Evolutionary conservation across 2,113 vertebrate genomes (phyloP), one percentile per base, ranked within the genome.

Genomic region (Corythornis vintsioides): DNA sequence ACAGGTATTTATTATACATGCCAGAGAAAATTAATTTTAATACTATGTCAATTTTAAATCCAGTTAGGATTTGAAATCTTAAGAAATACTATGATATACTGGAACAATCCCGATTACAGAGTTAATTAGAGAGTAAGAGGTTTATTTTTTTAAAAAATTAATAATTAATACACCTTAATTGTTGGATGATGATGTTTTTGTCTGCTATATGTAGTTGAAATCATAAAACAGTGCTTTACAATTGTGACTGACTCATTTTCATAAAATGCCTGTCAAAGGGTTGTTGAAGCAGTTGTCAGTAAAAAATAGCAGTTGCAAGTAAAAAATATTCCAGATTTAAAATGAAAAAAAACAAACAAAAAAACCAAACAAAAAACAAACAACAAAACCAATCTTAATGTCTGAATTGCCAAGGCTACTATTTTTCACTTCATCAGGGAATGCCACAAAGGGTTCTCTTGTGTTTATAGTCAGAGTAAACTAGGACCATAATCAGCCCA

Each of bases 401-500:
- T 53, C 40, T 66, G 67, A 74, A 31, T 67, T 81, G 31, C 50
- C 21, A 90, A 75, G 13, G 35, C 28, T 89, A 83, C 67, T 87
- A 14, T 31, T 88, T 90, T 79, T 91, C 29, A 40, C n/a, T 91
- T 63, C 47, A 59, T 61, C 24, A 65, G 14, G 29, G 38, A 82
- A 90, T 83, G 24, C 5, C 42, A 89, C n/a, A 61, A 86, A 91
- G 40, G 90, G 21, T 56, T 69, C 40, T 76, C 52, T 92, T 56
- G 56, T 69, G 31, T 81, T 66, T 76, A 75, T 6, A 88, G 48
- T 50, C 56, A 65, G 40, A 86, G 75, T 84, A 93, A 94, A 92
- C 57, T 77, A 93, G 55, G 86, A 91, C 52, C 56, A 70, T 88
- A 94, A 95, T 82, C 22, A 69, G 38, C 33, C 73, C 91, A 79